Evolutionary conservation across 2,797 vertebrate species (phyloP), one percentile per base, ranked within the genome.

Genomic region (Poliocrania exsul): DNA sequence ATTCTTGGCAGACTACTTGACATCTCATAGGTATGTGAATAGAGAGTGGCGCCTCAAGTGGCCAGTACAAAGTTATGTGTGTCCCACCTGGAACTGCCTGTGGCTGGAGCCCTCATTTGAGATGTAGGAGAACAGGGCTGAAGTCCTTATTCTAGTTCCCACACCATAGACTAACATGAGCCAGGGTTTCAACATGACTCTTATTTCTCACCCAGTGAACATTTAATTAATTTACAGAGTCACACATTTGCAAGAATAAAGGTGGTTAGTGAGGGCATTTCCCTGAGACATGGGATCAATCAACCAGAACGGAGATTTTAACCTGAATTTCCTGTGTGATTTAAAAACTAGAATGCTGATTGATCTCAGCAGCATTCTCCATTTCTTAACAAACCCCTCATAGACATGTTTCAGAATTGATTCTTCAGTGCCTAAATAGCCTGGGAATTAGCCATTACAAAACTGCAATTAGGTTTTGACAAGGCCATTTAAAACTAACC

Each of bases 401-500:
- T 16, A 92, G 94, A 84, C 90, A 81, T 74, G 90, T 79, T 80
- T 92, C 73, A 84, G 90, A 88, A 96, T 93, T 92, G 90, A 93
- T 95, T 90, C 82, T 88, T 95, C 82, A 74, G 75, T 79, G 54
- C 44, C 66, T 91, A 95, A 95, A 95, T 81, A 91, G 73, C 80
- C 73, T 88, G 93, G 85, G 96, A 96, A 94, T 95, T 93, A 90
- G 80, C 73, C 77, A 83, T 93, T 95, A 88, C 90, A 95, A 92
- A 93, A 90, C 77, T 91, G 80, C 94, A 95, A 95, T 95, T 95
- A 95, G 73, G 38, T 95, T 96, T 95, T 95, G 94, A 95, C 95
- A 95, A 91, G 85, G 90, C 94, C 82, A 93, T 96, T 96, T 96
- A 94, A 93, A 96, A 95, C 88, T 62, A 86, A 81, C 80, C 54